Conservation (phyloP, 2,797 vertebrate genomes). For the Pipistrellus kuhlii region DNA sequence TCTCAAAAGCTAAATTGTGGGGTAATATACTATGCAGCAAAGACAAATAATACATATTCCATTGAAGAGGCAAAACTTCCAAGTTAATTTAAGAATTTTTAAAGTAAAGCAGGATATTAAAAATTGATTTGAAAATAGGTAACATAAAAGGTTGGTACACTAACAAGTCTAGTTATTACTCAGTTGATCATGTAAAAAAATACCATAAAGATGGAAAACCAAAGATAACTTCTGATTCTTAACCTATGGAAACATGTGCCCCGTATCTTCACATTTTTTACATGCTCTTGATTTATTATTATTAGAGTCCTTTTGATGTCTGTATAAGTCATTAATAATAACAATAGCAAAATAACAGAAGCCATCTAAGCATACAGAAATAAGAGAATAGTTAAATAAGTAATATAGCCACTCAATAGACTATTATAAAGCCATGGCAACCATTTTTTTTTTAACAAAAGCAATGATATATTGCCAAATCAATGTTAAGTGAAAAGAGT, state of each 20-base stretch:
- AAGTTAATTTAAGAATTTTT: not conserved
- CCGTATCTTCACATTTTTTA: not conserved
- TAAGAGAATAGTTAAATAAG: not conserved
- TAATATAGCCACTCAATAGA: not conserved
- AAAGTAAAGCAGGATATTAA: not conserved
- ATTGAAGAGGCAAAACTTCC: not conserved
- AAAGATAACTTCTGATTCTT: slow-evolving; percentile 3
- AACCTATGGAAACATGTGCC: not conserved
- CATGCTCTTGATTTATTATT: slow-evolving; percentile 33
- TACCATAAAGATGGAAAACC: not conserved
- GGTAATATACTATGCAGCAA: not conserved
- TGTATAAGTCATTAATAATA: slow-evolving; percentile 7
- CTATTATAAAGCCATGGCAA: not conserved
- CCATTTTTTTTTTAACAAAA: not conserved
- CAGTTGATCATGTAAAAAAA: not conserved
- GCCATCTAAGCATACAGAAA: not conserved
- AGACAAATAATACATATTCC: not conserved
- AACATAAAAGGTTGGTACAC: not conserved
- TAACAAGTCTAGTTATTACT: not conserved
- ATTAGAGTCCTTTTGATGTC: slow-evolving; percentile 17
- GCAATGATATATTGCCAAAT: not conserved
- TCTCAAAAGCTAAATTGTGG: not conserved
- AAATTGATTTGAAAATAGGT: not conserved
- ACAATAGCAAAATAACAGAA: not conserved
- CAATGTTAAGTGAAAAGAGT: not conserved